Percentiles rank a stretch among this genome's conserved stretches.
Evolutionary conservation across 53 echinoderm and acorn worm species (phyloP).

Genomic region (Echinarachnius parma): DNA sequence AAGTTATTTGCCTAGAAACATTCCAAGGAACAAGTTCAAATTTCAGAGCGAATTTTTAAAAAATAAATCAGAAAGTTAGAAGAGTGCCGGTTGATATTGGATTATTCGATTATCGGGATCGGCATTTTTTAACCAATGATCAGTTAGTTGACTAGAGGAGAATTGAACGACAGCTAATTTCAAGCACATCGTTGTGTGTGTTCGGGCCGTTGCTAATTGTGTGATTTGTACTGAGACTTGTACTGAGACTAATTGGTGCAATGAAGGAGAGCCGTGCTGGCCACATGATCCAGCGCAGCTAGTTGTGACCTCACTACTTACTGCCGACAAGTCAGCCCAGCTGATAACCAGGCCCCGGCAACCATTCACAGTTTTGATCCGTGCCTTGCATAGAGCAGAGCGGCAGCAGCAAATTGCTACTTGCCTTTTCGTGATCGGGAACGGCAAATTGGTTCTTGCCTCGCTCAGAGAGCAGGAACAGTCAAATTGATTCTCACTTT

Average conservation of each 20-base stretch:
- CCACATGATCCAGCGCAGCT: conserved; percentile 14
- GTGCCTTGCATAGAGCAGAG: conserved; percentile 1
- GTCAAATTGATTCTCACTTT: too few relatives aligned
- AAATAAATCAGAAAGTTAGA: neutral
- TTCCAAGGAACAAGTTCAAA: too few relatives aligned
- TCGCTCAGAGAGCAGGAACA: too few relatives aligned
- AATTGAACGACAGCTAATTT: too few relatives aligned
- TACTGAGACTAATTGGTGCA: conserved; percentile 18
- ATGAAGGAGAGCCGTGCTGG: conserved; percentile 12
- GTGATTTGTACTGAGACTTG: neutral
- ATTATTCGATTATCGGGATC: conserved; percentile 39
- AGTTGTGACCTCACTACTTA: conserved; percentile 29
- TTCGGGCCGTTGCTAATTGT: too few relatives aligned
- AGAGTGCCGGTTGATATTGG: conserved; percentile 31
- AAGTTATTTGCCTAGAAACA: neutral
- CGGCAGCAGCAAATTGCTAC: conserved; percentile 20
- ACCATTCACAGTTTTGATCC: conserved; percentile 30
- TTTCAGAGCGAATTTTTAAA: conserved; percentile 1
- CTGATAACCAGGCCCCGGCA: conserved; percentile 18
- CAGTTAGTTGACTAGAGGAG: too few relatives aligned
- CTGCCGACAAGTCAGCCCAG: conserved; percentile 7
- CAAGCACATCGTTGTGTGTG: too few relatives aligned
- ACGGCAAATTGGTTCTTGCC: too few relatives aligned
- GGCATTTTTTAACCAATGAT: neutral
- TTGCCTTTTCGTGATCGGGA: too few relatives aligned